A percentile compares a stretch with the other conserved stretches of the same genome.
Evolutionary conservation across 2,113 vertebrate genomes (phyloP).

Genomic region (Elaphurus davidianus): DNA sequence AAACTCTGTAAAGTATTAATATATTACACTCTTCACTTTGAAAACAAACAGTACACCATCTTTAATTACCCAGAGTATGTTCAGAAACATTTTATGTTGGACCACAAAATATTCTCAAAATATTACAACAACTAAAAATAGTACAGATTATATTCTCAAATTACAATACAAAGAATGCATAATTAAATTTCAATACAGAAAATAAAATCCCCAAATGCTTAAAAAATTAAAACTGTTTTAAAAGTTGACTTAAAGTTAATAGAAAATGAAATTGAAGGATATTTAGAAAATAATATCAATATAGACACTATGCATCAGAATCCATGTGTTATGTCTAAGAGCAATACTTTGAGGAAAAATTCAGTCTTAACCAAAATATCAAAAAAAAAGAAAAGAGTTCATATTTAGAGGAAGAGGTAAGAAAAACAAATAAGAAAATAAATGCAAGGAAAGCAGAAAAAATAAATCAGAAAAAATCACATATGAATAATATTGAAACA

Average conservation of each 20-base stretch:
- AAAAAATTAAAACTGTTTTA: neutral
- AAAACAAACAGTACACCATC: neutral
- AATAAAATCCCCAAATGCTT: neutral
- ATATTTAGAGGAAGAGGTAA: conserved; percentile 18
- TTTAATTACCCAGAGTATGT: neutral
- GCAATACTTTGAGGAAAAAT: neutral
- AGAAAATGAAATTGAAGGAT: neutral
- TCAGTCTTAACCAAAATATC: neutral
- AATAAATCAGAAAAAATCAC: neutral
- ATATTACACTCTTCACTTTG: neutral
- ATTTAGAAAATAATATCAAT: neutral
- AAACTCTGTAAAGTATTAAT: neutral
- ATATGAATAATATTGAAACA: neutral
- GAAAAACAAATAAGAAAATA: neutral
- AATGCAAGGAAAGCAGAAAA: neutral
- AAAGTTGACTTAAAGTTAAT: neutral
- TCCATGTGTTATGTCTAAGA: neutral
- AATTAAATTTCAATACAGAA: neutral
- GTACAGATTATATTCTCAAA: neutral
- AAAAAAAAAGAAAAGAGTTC: neutral
- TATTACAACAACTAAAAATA: neutral
- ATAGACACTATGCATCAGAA: neutral
- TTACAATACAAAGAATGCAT: neutral
- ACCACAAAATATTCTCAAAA: neutral
- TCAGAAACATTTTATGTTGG: neutral